Conservation (phyloP, 2,797 vertebrate genomes). For the Epinephelus awoara region DNA sequence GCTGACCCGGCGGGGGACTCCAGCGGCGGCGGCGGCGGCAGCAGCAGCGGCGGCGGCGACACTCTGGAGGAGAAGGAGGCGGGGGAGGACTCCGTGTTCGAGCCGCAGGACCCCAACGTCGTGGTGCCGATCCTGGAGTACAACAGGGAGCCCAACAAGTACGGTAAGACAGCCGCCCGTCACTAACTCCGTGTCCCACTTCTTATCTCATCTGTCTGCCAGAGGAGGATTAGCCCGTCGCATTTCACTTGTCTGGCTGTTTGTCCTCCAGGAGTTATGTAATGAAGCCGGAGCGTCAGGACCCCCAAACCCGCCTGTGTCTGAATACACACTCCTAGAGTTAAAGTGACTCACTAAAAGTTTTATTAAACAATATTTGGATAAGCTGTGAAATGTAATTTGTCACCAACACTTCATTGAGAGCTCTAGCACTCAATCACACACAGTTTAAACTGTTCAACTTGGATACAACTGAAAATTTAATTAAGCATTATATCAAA, state of each 20-base stretch:
- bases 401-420: neutral
- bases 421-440: rapidly evolving
- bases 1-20: conserved; percentile 59
- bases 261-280: conserved; percentile 17
- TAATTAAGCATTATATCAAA: too few relatives aligned
- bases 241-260: conserved; percentile 11
- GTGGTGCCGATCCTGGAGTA: conserved; percentile 86
- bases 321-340: too few relatives aligned
- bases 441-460: neutral
- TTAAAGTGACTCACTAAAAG: neutral
- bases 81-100: conserved; percentile 64
- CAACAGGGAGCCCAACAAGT: conserved; percentile 87
- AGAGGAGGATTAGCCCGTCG: conserved; percentile 57
- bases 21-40: conserved; percentile 18
- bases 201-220: conserved; percentile 57
- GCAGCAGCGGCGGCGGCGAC: conserved; percentile 2
- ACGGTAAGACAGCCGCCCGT: conserved; percentile 76
- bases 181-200: conserved; percentile 52
- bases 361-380: neutral
- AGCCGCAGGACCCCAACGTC: conserved; percentile 54
- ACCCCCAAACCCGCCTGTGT: neutral
- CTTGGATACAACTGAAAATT: too few relatives aligned
- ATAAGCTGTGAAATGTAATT: neutral
- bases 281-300: conserved; percentile 4
- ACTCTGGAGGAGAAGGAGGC: conserved; percentile 27